Percentiles rank a stretch among this genome's conserved stretches.
These are phyloP conservation scores for Strix uralensis DNA, from an alignment of 2,113 vertebrate genomes.

Conservation along the genomic window DNA sequence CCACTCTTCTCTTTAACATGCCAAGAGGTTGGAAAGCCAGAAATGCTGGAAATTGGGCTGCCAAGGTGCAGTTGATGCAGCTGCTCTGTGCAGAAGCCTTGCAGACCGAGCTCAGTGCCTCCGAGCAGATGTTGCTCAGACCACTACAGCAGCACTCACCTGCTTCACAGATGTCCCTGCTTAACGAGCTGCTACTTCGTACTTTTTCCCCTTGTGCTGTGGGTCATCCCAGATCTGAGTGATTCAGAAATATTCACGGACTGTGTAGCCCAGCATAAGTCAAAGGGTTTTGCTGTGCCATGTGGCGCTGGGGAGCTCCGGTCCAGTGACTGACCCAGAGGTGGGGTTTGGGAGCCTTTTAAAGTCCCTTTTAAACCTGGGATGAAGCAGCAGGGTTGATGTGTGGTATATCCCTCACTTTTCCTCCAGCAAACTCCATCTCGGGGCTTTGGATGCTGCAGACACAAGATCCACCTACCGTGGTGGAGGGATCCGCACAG, in stretches of 20 bases:
- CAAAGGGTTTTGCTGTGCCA: background rate
- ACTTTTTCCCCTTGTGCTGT: background rate
- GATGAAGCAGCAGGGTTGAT: background rate
- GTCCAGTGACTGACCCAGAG: accelerated
- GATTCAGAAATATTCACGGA: background rate
- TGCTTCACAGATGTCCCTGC: background rate
- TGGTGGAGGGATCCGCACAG: background rate
- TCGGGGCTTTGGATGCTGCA: background rate
- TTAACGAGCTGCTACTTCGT: background rate
- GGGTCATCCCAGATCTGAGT: background rate
- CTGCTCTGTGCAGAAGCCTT: background rate
- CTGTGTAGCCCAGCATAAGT: background rate
- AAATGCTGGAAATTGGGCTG: background rate
- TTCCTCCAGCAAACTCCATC: background rate
- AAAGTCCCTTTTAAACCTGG: background rate
- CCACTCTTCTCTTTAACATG: accelerated
- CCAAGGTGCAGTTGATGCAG: background rate
- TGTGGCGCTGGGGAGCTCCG: accelerated
- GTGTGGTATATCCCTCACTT: accelerated
- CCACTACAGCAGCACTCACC: background rate
- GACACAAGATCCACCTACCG: background rate
- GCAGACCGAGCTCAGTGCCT: accelerated
- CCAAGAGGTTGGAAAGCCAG: background rate
- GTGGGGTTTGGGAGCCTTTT: background rate
- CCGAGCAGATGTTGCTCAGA: background rate